These are phyloP conservation scores for Parus major DNA, from an alignment of 2,113 vertebrate species.

Conservation along the genomic window DNA sequence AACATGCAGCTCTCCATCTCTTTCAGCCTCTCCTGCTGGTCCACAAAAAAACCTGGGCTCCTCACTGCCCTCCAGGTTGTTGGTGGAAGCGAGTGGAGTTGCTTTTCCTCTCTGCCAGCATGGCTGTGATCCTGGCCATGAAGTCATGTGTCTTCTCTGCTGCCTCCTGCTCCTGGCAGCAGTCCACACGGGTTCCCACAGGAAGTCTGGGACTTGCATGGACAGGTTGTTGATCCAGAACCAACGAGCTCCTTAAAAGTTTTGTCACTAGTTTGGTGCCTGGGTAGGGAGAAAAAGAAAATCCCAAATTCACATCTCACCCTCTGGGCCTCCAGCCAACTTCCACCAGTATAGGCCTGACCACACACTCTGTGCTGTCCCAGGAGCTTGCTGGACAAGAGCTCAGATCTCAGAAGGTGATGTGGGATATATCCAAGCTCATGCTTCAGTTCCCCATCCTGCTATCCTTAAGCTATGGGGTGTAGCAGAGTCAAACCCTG, in stretches of 20 bases:
- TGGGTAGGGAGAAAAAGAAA: neutral
- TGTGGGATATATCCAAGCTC: neutral
- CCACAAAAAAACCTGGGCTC: slow-evolving; percentile 48
- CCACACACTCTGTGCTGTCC: neutral
- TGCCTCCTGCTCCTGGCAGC: slow-evolving; percentile 60
- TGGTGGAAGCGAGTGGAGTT: slow-evolving; percentile 44
- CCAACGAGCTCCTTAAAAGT: slow-evolving; percentile 65
- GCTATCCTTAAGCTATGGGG: neutral
- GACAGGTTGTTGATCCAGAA: slow-evolving; percentile 77
- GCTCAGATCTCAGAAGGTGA: neutral
- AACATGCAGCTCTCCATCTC: slow-evolving; percentile 49
- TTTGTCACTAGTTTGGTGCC: slow-evolving; percentile 53
- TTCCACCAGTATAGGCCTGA: neutral
- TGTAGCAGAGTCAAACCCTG: neutral
- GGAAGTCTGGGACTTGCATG: slow-evolving; percentile 72
- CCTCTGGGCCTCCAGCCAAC: neutral
- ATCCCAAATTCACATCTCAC: neutral
- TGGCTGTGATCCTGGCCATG: slow-evolving; percentile 27
- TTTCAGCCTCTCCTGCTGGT: slow-evolving; percentile 68
- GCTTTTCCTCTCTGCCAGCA: slow-evolving; percentile 54
- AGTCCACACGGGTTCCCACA: slow-evolving; percentile 70
- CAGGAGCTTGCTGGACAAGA: neutral
- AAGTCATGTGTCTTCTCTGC: slow-evolving; percentile 61
- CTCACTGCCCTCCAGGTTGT: slow-evolving; percentile 48
- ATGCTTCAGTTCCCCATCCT: neutral